Evolutionary conservation across 2,888 invertebrate species (phyloP), one percentile per base, ranked within the genome.

Genomic region (Periphyllus acericola): DNA sequence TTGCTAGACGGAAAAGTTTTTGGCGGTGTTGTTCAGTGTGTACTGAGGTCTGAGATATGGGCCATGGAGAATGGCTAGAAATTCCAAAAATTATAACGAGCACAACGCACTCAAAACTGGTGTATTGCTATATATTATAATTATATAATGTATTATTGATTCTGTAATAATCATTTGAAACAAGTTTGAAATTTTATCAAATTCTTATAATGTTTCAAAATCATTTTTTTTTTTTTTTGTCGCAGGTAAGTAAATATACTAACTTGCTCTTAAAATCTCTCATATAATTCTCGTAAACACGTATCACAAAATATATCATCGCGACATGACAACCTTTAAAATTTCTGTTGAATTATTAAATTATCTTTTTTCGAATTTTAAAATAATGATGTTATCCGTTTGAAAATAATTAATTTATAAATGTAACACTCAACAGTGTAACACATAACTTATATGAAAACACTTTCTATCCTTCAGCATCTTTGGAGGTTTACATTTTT

Each of bases 1-100:
- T 36, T 14, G 80, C 29, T 29, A 40, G 29, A 19, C 68, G n/a
- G n/a, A 5, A 66, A 81, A 81, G 36, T 40, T 79, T 81, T 81
- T 40, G 60, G 34, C 17, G 36, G 17, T 32, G 8, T 32, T 8
- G n/a, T 60, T 80, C 36, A 19, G 8, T 60, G 32, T 8, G n/a
- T 60, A 60, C n/a, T 17, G 17, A 80, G 21, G 36, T 36, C n/a
- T 17, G 17, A 80, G 21, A 66, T 36, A 17, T 66, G 36, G 4
- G 17, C 79, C 32, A n/a, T n/a, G 34, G n/a, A 80, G 17, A 36
- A 66, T 17, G 3, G 0, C 17, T 8, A 66, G 17, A 60, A 60
- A 80, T 60, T n/a, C 21, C 19, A 60, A 79, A 36, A 60, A 21
- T 11, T 68, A 68, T 80, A n/a, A 36, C 60, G 66, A 66, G 34